Percentiles rank a stretch among this genome's conserved stretches.
Evolutionary conservation across 2,797 vertebrate genomes (phyloP).

Genomic region (Poliocrania exsul): DNA sequence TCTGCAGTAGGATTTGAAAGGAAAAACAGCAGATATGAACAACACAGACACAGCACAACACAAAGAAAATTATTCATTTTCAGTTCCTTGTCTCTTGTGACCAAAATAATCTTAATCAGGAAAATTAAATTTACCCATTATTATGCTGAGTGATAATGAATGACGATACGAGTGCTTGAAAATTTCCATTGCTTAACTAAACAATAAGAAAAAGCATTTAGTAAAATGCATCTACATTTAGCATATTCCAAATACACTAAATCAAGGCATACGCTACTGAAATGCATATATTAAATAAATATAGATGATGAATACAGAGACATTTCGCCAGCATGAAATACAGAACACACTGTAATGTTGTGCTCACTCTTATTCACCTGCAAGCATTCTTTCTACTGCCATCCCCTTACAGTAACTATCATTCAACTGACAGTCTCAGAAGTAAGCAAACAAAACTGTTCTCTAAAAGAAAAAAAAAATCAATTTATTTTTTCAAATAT

Average conservation of each 20-base stretch:
- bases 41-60: neutral
- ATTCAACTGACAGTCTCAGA: neutral
- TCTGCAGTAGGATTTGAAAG: slow-evolving; percentile 49
- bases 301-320: neutral
- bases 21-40: slow-evolving; percentile 29
- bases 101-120: slow-evolving; percentile 37
- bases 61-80: slow-evolving; percentile 33
- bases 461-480: neutral
- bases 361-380: neutral
- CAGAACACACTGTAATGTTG: neutral
- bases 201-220: neutral
- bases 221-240: neutral
- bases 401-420: neutral
- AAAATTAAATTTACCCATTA: slow-evolving; percentile 36
- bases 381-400: neutral
- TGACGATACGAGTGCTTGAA: neutral
- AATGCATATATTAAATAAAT: slow-evolving; percentile 12
- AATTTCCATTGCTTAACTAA: slow-evolving; percentile 8
- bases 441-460: neutral
- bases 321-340: neutral
- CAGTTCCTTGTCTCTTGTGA: neutral
- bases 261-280: neutral
- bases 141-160: slow-evolving; percentile 31
- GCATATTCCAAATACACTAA: slow-evolving; percentile 7
- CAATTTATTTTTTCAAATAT: neutral